Percentiles rank a stretch among this genome's conserved stretches.
Evolutionary conservation across 2,888 invertebrate genomes (phyloP).

Genomic region (Calameuta pallipes): DNA sequence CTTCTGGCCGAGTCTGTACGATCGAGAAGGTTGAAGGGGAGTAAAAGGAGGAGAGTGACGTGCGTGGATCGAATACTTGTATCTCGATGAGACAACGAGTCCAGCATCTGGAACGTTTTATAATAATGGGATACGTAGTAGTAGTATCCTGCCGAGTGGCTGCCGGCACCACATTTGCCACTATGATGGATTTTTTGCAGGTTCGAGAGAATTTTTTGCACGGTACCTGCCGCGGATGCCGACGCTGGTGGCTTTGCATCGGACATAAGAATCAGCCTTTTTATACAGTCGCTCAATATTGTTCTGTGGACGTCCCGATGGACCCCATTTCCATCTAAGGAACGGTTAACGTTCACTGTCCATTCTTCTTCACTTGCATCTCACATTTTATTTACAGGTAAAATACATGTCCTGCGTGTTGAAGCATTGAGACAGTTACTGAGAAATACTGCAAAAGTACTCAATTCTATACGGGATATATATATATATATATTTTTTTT

Average conservation of each 20-base stretch:
- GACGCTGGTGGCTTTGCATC: slow-evolving; percentile 43
- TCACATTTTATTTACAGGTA: background rate
- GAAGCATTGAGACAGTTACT: background rate
- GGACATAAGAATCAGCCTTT: slow-evolving; percentile 26
- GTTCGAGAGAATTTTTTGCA: slow-evolving; percentile 26
- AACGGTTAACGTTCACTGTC: background rate
- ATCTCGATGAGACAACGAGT: slow-evolving; percentile 6
- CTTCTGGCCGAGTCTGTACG: background rate
- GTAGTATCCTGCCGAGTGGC: slow-evolving; percentile 28
- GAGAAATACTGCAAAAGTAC: background rate
- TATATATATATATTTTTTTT: background rate
- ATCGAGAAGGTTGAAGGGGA: background rate
- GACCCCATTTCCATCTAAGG: slow-evolving; percentile 4
- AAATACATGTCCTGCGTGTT: background rate
- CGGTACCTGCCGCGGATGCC: slow-evolving; percentile 38
- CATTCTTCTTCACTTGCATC: background rate
- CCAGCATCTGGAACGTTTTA: slow-evolving; percentile 47
- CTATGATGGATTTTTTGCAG: slow-evolving; percentile 44
- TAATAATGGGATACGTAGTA: slow-evolving; percentile 45
- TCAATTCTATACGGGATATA: background rate
- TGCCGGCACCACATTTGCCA: slow-evolving; percentile 42
- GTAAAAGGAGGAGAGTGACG: background rate
- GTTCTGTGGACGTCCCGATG: slow-evolving; percentile 1
- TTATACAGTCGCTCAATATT: slow-evolving; percentile 16
- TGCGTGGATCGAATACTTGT: background rate